phyloP scores from a whole-genome alignment of 2,888 invertebrate genomes.

The Antheraea assamensis region DNA sequence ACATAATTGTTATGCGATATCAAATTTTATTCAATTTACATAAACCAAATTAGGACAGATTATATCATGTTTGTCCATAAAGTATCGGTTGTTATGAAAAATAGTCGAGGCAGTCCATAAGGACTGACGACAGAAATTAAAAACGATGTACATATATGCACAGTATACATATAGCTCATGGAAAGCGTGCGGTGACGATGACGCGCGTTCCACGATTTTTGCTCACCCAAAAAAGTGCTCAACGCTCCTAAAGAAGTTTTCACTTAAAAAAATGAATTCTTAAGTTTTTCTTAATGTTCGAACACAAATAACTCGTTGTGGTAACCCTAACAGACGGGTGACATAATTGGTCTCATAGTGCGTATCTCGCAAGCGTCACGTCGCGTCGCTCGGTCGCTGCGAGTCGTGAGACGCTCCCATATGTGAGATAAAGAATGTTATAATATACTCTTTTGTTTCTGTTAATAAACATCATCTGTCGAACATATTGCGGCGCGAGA shows the following conservation, averaged over 20 bases:
- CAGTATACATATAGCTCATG: no score
- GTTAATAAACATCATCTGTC: conserved; percentile 54
- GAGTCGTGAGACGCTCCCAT: conserved; percentile 44
- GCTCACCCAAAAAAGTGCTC: no score
- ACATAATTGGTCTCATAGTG: conserved; percentile 39
- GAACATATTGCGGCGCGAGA: conserved; percentile 40
- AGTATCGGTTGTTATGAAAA: background rate
- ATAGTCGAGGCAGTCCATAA: no score
- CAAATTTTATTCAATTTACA: background rate
- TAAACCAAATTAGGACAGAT: background rate
- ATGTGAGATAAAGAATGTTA: conserved; percentile 50
- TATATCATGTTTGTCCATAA: background rate
- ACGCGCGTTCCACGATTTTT: no score
- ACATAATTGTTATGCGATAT: background rate
- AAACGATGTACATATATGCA: no score
- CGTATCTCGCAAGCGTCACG: conserved; percentile 51
- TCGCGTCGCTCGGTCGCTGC: conserved; percentile 8
- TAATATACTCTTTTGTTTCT: conserved; percentile 46
- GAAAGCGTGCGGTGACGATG: no score
- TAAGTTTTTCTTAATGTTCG: background rate
- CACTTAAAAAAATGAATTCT: background rate
- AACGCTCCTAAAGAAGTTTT: no score
- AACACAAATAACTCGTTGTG: background rate
- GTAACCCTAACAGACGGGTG: background rate
- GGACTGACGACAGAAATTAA: no score